These are phyloP conservation scores for Mustela lutreola DNA, from an alignment of 2,113 vertebrate genomes.

Conservation along the genomic window DNA sequence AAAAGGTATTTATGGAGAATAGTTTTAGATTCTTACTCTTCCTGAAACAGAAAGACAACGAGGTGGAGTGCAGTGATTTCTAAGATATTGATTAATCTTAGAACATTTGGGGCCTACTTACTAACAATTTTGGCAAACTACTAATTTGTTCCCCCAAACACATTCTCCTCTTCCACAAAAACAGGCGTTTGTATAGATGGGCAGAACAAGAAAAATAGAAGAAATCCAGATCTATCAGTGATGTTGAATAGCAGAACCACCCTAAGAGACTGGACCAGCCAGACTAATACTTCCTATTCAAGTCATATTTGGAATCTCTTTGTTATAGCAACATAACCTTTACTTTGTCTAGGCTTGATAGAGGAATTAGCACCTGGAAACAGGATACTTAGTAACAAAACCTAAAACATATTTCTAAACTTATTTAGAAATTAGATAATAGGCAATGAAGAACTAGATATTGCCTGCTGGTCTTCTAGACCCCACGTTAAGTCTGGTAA, in stretches of 20 bases:
- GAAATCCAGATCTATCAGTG: not conserved
- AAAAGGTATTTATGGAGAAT: not conserved
- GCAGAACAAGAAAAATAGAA: not conserved
- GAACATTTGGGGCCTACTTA: not conserved
- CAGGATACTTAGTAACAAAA: slow-evolving; percentile 3
- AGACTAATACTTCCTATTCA: not conserved
- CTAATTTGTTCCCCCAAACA: not conserved
- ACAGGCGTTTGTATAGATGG: not conserved
- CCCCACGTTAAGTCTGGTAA: not conserved
- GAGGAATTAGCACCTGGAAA: slow-evolving; percentile 4
- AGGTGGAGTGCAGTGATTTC: not conserved
- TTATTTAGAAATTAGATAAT: not conserved
- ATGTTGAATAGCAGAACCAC: not conserved
- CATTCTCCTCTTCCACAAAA: not conserved
- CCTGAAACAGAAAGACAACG: not conserved
- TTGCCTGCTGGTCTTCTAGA: not conserved
- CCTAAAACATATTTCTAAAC: not conserved
- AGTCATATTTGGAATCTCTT: not conserved
- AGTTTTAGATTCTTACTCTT: not conserved
- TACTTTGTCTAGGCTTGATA: not conserved
- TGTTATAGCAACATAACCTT: not conserved
- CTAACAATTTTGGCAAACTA: not conserved
- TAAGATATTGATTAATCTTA: not conserved
- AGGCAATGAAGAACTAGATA: not conserved
- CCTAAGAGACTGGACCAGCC: not conserved